Base-by-base conservation (phyloP, 2,888 invertebrate genomes). In the Drosophila dives region DNA sequence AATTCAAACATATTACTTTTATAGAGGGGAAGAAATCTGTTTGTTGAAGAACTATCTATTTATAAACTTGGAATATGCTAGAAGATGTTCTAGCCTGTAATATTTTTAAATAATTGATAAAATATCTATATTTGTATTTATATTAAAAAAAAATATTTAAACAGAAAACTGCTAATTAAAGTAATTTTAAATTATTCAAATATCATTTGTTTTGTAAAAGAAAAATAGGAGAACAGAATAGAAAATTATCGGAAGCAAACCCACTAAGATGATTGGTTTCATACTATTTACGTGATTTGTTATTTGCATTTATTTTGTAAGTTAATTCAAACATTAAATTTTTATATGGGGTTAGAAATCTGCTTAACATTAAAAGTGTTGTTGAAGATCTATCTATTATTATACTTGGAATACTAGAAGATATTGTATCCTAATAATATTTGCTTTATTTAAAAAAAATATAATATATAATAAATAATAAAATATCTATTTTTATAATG, bases 221-320 rank as follows among this genome's bases (percentile, higher is more conserved):
- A 29, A 40, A 53, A 58, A 64, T 38, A 60, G 11, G 38, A 7
- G 11, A 11, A 38, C 10, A 7, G 1, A 23, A 23, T 23, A 23
- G 23, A 23, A 23, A 56, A 20, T 8, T 23, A 40, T 20, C 17
- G 58, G 38, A 51, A 55, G 53, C 20, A 48, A 66, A 54, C 1
- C 48, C 7, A 40, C 32, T 49, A 61, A 20, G 36, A 45, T 45
- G n/a, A 50, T 49, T 38, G 10, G 15, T 40, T 55, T 54, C 3
- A 36, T 11, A 36, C 23, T 3, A 6, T 54, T 36, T 11, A 4
- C 11, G 5, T 23, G 17, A 33, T 32, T 33, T 33, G 20, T 33
- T 12, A 12, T 15, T 4, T 51, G n/a, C 12, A 2, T 20, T 50
- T 32, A 17, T 49, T 4, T 17, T 0, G n/a, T 6, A 11, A 29